These are phyloP conservation scores for Notothenia coriiceps DNA, from an alignment of 2,113 vertebrate genomes.

Conservation along the genomic window DNA sequence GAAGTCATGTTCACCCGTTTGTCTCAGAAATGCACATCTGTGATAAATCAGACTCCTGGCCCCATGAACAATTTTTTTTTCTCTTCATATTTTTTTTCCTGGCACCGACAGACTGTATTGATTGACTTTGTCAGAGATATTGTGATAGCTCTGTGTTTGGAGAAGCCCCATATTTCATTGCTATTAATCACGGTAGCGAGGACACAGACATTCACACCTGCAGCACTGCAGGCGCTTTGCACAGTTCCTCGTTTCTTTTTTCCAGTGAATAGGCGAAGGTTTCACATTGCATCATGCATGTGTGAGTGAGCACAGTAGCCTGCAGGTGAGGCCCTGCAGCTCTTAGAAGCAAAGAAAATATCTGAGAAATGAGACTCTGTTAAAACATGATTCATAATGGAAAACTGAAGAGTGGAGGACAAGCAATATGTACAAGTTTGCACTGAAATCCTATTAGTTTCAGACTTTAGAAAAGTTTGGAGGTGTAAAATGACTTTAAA, in stretches of 20 bases:
- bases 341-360: conserved; percentile 46
- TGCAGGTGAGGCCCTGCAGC: conserved; percentile 70
- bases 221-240: conserved; percentile 82
- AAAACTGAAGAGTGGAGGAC: conserved; percentile 35
- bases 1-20: conserved; percentile 47
- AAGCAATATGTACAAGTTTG: conserved; percentile 14
- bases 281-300: conserved; percentile 83
- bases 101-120: conserved; percentile 69
- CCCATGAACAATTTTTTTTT: conserved; percentile 45
- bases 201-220: conserved; percentile 87
- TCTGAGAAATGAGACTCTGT: conserved; percentile 67
- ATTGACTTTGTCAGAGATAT: conserved; percentile 72
- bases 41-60: conserved; percentile 71
- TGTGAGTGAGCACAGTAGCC: conserved; percentile 58
- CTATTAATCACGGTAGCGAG: conserved; percentile 82
- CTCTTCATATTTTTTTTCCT: conserved; percentile 49
- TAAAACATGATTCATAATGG: conserved; percentile 70
- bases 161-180: conserved; percentile 73
- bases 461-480: conserved; percentile 2
- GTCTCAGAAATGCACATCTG: conserved; percentile 76
- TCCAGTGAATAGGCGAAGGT: conserved; percentile 77
- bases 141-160: conserved; percentile 68
- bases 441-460: conserved; percentile 6
- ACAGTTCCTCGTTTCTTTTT: conserved; percentile 74
- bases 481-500: background rate